Base-by-base conservation (phyloP, 2,797 vertebrate genomes). In the Protonibea diacanthus region DNA sequence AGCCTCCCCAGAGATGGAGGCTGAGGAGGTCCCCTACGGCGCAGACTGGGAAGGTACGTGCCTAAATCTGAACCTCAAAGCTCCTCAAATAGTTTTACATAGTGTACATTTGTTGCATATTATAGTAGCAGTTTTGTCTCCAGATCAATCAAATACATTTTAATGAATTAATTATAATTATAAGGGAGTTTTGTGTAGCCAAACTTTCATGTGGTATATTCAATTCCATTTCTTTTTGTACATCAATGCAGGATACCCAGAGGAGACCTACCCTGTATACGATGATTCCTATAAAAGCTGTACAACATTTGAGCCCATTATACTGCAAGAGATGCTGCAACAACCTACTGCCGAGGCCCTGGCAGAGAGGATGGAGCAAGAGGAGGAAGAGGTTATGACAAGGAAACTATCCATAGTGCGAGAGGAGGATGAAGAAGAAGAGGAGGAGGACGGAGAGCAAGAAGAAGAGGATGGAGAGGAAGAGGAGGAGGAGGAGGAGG, bases 31-130 rank as follows among this genome's bases (percentile, higher is more conserved):
- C 51, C 95, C 97, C 10, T 98, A 99, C 51, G 92, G 95, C 83
- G 94, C 94, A 10, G 97, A 97, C 48, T 99, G 97, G 97, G 97
- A 99, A 94, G 97, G 98, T 99, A 94, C n/a, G 18, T 3, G 38
- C 4, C 45, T 20, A 13, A 51, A 63, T 59, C 20, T 62, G 38
- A 62, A 53, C 64, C 33, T 14, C 40, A 6, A 20, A 59, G 23
- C 14, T 15, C 12, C 71, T 57, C 13, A 9, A 15, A 49, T 59
- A 1, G 40, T 57, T 45, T 45, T 12, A 77, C 1, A 25, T 51
- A 55, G 73, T 18, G 1, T 12, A 42, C 3, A 53, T 21, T 61
- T n/a, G 33, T 74, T 49, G 42, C 42, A 56, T 1, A 45, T 56
- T 67, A n/a, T 1, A 20, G 44, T 5, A 2, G 11, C 1, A n/a